Percentiles rank a stretch among this genome's conserved stretches.
Evolutionary conservation across 1,140 invertebrate species (phyloP).

Genomic region (Cydia splendana): DNA sequence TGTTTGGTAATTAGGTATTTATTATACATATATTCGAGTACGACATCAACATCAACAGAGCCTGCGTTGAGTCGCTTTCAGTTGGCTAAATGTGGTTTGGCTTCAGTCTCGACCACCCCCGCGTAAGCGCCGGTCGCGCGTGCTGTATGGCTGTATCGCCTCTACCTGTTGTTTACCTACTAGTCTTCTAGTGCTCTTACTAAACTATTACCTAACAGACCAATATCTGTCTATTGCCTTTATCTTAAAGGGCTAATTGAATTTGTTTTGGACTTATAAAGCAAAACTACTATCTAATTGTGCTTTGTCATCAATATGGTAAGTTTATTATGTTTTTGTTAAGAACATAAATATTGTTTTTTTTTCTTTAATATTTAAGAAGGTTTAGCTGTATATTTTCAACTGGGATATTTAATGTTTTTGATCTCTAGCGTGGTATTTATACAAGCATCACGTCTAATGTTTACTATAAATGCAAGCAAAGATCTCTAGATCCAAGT

Average conservation of each 20-base stretch:
- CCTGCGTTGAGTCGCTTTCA: conserved; percentile 1
- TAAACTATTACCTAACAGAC: conserved; percentile 26
- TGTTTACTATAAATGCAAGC: background rate
- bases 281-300: background rate
- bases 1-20: background rate
- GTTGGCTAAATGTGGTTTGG: conserved; percentile 36
- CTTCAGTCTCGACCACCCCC: conserved; percentile 56
- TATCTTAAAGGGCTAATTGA: conserved; percentile 38
- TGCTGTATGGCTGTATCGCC: conserved; percentile 34
- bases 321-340: conserved; percentile 9
- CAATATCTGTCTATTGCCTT: conserved; percentile 40
- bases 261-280: conserved; percentile 36
- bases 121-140: conserved; percentile 51
- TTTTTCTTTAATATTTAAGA: background rate
- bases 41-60: background rate
- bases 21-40: background rate
- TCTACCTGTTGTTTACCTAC: conserved; percentile 36
- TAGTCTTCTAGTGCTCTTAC: conserved; percentile 39
- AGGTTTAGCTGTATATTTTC: background rate
- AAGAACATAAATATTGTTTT: background rate
- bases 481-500: conserved; percentile 8
- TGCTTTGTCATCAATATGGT: conserved; percentile 36
- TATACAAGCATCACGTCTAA: background rate
- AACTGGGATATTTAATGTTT: background rate
- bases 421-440: background rate